Conservation (phyloP, 2,113 vertebrate species). For the Gymnarchus niloticus region DNA sequence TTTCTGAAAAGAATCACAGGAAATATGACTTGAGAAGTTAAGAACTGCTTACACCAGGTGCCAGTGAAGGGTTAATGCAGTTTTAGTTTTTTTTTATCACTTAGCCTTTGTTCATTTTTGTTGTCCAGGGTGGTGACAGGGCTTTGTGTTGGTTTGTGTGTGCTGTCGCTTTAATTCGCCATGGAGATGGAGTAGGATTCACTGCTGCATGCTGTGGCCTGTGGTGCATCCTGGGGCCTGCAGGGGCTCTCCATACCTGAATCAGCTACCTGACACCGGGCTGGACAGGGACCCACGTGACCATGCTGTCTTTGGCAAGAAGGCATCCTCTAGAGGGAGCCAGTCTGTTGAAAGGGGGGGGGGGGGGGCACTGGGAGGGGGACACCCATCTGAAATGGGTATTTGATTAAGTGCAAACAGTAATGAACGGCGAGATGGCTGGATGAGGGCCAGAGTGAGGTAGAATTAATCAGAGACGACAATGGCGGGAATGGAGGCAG, state of each 20-base stretch:
- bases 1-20: neutral
- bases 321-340: neutral
- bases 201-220: neutral
- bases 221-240: no score
- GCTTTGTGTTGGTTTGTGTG: neutral
- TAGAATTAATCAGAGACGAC: constrained; percentile 16
- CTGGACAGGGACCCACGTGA: neutral
- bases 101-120: neutral
- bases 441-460: constrained; percentile 3
- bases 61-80: neutral
- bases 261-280: no score
- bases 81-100: neutral
- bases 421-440: neutral
- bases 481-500: constrained; percentile 20
- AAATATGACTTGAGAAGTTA: neutral
- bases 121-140: neutral
- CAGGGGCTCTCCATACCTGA: no score
- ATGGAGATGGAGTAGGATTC: neutral
- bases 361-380: neutral
- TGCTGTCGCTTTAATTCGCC: neutral
- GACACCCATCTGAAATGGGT: constrained; percentile 2
- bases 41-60: neutral
- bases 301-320: neutral
- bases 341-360: neutral
- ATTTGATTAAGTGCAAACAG: constrained; percentile 21